Conservation (phyloP, 2,113 vertebrate genomes). For the Xerus inauris region DNA sequence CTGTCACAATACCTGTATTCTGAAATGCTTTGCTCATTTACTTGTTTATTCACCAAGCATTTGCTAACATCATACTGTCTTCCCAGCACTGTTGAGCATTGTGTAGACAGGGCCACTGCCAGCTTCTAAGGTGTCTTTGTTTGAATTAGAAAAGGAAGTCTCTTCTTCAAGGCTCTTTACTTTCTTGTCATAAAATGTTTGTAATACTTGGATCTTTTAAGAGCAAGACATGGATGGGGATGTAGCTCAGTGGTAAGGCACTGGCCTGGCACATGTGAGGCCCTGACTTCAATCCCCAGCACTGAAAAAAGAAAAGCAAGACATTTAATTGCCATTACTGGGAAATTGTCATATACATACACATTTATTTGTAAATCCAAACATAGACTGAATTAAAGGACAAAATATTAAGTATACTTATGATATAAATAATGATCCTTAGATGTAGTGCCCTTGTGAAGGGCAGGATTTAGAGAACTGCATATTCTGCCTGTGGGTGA, state of each 20-base stretch:
- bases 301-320: neutral
- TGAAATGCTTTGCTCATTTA: constrained; percentile 30
- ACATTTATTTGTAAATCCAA: neutral
- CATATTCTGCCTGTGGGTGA: rapidly evolving
- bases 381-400: neutral
- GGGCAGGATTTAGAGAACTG: neutral
- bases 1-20: neutral
- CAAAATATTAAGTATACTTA: neutral
- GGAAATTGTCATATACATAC: neutral
- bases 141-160: neutral
- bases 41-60: constrained; percentile 28
- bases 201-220: neutral
- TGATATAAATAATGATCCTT: neutral
- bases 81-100: neutral
- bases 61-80: constrained; percentile 36
- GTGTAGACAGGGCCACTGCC: neutral
- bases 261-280: neutral
- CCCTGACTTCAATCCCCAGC: neutral
- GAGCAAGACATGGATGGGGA: neutral
- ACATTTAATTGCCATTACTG: neutral
- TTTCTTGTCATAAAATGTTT: neutral
- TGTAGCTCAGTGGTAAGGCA: neutral
- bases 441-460: neutral
- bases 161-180: neutral
- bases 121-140: neutral